Evolutionary conservation across 2,888 invertebrate genomes (phyloP).

Genomic region (Chloroclysta siterata): DNA sequence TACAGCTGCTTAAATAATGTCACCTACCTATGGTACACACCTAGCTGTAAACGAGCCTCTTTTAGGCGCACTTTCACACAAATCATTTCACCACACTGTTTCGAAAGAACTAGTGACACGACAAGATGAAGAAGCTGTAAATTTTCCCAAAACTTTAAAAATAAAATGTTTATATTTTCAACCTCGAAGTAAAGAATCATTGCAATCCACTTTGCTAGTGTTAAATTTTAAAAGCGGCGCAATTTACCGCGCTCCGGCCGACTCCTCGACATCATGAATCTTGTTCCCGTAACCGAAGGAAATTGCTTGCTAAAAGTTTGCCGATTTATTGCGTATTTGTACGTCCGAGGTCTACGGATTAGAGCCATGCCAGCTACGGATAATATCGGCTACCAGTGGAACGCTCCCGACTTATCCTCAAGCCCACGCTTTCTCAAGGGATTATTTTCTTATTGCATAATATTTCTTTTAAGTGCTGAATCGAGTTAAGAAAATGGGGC

Average conservation of each 20-base stretch:
- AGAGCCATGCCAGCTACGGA: slow-evolving; percentile 39
- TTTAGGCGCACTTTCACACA: too few species aligned
- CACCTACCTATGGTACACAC: too few species aligned
- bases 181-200: slow-evolving; percentile 25
- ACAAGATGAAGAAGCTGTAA: too few species aligned
- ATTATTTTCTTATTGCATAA: neutral
- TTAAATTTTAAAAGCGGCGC: slow-evolving; percentile 45
- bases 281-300: slow-evolving; percentile 73
- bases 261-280: slow-evolving; percentile 66
- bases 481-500: neutral
- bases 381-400: slow-evolving; percentile 9
- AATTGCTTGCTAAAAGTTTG: slow-evolving; percentile 80
- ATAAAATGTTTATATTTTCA: slow-evolving; percentile 15
- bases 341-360: slow-evolving; percentile 53
- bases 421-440: neutral
- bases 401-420: neutral
- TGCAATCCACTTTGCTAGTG: slow-evolving; percentile 33
- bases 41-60: too few species aligned
- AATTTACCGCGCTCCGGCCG: slow-evolving; percentile 39
- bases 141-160: neutral
- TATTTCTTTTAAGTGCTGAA: neutral
- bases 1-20: too few species aligned
- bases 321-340: slow-evolving; percentile 77
- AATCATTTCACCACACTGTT: too few species aligned
- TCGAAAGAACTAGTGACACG: too few species aligned